phyloP scores from a whole-genome alignment of 2,888 invertebrate species.

The Cyaniris semiargus region DNA sequence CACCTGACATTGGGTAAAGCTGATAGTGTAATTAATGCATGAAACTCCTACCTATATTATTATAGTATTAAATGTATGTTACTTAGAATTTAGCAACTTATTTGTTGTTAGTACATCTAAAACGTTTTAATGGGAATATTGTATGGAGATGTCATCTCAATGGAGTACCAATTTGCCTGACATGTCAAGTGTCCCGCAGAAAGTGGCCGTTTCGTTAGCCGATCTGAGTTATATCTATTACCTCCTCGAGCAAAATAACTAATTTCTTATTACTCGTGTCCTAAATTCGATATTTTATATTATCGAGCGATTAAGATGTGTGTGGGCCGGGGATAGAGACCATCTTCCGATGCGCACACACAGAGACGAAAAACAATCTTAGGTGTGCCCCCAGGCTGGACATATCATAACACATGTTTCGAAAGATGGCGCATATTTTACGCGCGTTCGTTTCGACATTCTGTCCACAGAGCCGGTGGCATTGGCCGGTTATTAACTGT shows the following conservation, averaged over 20 bases:
- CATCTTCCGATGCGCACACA: not conserved
- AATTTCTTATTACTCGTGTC: constrained; percentile 13
- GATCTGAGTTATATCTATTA: constrained; percentile 6
- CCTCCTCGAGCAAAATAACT: constrained; percentile 13
- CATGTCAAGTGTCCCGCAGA: not conserved
- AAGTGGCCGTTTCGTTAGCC: not conserved
- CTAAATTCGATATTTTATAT: not conserved
- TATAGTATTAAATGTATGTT: not conserved
- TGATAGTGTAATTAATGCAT: not conserved
- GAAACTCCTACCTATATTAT: not conserved
- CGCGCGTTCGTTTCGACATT: not conserved
- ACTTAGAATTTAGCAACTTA: too few species aligned
- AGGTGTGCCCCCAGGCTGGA: not conserved
- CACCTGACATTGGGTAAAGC: not conserved
- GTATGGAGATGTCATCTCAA: not conserved
- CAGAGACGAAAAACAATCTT: not conserved
- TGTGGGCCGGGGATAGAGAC: not conserved
- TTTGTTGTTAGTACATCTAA: too few species aligned
- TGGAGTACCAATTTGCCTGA: not conserved
- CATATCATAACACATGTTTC: constrained; percentile 9
- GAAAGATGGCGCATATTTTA: constrained; percentile 9
- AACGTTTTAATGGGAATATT: too few species aligned
- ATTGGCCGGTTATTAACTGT: constrained; percentile 3
- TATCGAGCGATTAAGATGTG: not conserved
- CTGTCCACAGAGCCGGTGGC: not conserved